Conservation (phyloP, 2,113 vertebrate species). For the Gobio gobio region DNA sequence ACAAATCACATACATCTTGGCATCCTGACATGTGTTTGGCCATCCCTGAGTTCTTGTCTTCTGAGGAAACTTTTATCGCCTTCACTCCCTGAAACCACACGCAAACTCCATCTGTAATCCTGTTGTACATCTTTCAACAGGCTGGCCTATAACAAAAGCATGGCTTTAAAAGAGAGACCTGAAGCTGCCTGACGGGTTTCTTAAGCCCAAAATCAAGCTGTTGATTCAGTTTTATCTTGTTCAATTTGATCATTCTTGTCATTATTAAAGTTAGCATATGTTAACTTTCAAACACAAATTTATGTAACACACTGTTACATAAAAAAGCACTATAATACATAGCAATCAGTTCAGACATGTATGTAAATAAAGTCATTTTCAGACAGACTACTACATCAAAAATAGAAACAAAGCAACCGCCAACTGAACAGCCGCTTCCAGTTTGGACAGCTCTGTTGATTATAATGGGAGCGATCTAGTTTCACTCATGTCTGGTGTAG, state of each 20-base stretch:
- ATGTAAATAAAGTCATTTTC: background rate
- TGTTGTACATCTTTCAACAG: conserved; percentile 18
- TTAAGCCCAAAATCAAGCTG: background rate
- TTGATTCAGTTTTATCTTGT: background rate
- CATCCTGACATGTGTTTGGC: conserved; percentile 17
- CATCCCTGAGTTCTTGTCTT: conserved; percentile 3
- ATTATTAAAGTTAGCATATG: background rate
- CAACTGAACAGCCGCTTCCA: conserved; percentile 21
- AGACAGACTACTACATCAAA: background rate
- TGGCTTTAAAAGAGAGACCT: background rate
- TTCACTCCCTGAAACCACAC: background rate
- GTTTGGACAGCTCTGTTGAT: conserved; percentile 14
- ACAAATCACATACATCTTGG: conserved; percentile 20
- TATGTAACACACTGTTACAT: background rate
- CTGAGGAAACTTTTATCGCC: conserved; percentile 27
- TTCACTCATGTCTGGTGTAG: background rate
- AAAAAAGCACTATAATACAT: background rate
- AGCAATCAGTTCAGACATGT: background rate
- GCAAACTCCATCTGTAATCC: conserved; percentile 3
- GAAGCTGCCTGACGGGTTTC: background rate
- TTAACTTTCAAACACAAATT: background rate
- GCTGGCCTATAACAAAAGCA: background rate
- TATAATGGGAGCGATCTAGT: conserved; percentile 5
- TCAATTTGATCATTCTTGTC: background rate
- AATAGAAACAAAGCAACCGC: background rate